Base-by-base conservation (phyloP, 2,113 vertebrate species). In the Ictalurus punctatus region DNA sequence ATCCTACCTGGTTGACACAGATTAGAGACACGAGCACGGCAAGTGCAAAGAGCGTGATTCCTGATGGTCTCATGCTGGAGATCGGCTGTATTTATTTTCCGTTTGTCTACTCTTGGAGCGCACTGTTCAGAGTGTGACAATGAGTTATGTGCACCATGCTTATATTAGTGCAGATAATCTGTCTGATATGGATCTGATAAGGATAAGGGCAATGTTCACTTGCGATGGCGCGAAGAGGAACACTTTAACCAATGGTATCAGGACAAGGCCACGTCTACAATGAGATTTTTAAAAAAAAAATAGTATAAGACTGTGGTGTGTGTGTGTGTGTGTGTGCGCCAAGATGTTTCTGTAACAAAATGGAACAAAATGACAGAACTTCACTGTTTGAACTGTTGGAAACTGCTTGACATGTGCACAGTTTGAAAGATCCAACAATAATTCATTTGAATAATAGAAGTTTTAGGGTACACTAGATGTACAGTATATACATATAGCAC, bases 191-290 rank as follows among this genome's bases (percentile, higher is more conserved):
- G 80, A 23, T 74, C 88, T 30, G 44, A 48, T 48, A 48, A 48
- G 44, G 44, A 48, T 48, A 10, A 87, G 90, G 87, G 65, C 93
- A 93, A 88, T 82, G 93, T 89, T 93, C 93, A 93, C 85, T 82
- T 76, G 58, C 37, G 27, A 84, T 63, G 37, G 85, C 56, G 87
- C 86, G 30, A 86, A 94, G 93, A 93, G 92, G 80, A 94, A 92
- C 92, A 91, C 93, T 92, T 94, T 92, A 92, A 88, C 92, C 87
- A 13, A 59, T 63, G 44, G 91, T 93, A 88, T 93, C 58, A 93
- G 93, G 92, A 74, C 89, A 78, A 92, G 73, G 94, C 94, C 95
- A 95, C 94, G 90, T 90, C 84, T 87, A 25, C 89, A 87, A 52
- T 52, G 48, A 52, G 48, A 10, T 48, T 48, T 48, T 0, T 0